These are phyloP conservation scores for Baronia brevicornis DNA, from an alignment of 2,888 invertebrate genomes.

Conservation along the genomic window DNA sequence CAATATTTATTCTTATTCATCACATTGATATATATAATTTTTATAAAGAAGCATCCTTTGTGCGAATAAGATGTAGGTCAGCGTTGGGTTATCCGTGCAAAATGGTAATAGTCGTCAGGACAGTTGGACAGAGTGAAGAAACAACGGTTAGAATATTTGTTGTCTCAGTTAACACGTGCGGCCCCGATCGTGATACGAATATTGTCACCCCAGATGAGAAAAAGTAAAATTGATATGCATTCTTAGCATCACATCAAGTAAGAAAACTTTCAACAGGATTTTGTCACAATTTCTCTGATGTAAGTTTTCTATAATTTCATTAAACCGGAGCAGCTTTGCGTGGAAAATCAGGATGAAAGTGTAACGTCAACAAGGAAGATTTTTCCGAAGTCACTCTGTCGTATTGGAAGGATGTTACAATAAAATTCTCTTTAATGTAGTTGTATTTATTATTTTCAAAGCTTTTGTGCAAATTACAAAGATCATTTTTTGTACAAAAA, in stretches of 20 bases:
- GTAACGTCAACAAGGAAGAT: too few species aligned
- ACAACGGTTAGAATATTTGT: constrained; percentile 14
- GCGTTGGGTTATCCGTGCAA: constrained; percentile 15
- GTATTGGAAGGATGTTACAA: too few species aligned
- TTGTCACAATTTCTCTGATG: constrained; percentile 22
- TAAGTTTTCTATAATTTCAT: constrained; percentile 6
- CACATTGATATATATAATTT: constrained; percentile 25
- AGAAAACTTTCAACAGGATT: constrained; percentile 68
- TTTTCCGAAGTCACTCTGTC: too few species aligned
- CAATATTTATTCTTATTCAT: too few species aligned
- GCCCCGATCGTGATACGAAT: constrained; percentile 68
- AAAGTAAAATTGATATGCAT: constrained; percentile 70
- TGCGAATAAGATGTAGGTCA: too few species aligned
- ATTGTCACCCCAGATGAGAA: constrained; percentile 57
- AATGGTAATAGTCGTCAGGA: constrained; percentile 31
- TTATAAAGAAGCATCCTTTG: too few species aligned
- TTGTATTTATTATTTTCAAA: too few species aligned
- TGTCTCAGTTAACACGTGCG: constrained; percentile 57
- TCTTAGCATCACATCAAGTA: constrained; percentile 45
- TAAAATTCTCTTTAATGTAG: too few species aligned
- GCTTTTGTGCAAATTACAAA: too few species aligned
- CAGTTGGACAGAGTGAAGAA: constrained; percentile 26
- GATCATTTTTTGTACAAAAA: too few species aligned
- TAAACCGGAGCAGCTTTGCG: too few species aligned
- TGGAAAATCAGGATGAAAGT: too few species aligned